phyloP scores from a whole-genome alignment of 2,797 vertebrate genomes.

The Chaetophractus vellerosus region DNA sequence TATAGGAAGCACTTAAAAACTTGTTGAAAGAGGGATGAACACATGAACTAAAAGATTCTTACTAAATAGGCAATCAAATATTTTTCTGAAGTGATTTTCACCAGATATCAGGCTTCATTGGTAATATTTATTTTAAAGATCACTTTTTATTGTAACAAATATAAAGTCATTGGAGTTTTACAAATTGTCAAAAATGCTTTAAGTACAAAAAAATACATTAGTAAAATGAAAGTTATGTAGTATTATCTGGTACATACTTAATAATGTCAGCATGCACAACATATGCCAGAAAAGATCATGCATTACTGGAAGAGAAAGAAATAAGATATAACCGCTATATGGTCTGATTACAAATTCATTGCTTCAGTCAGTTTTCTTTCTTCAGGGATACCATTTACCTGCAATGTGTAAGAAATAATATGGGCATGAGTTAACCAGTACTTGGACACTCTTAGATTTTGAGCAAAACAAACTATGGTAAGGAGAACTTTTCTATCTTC shows the following conservation, averaged over 20 bases:
- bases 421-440: neutral
- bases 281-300: conserved; percentile 87
- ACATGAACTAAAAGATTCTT: conserved; percentile 2
- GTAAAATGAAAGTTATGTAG: conserved; percentile 85
- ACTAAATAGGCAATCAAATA: conserved; percentile 27
- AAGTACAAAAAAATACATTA: conserved; percentile 90
- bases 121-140: conserved; percentile 87
- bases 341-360: conserved; percentile 93
- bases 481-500: neutral
- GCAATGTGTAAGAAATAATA: conserved; percentile 68
- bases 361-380: conserved; percentile 98
- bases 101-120: conserved; percentile 83
- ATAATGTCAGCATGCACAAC: conserved; percentile 88
- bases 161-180: conserved; percentile 90
- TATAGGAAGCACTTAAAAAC: conserved; percentile 46
- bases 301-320: conserved; percentile 78
- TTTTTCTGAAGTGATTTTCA: conserved; percentile 74
- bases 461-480: conserved; percentile 43
- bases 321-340: conserved; percentile 11
- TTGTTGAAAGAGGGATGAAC: conserved; percentile 42
- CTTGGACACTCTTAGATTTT: neutral
- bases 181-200: conserved; percentile 89
- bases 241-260: conserved; percentile 86
- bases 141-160: conserved; percentile 90
- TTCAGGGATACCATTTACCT: conserved; percentile 99